Conservation (phyloP, 2,888 invertebrate genomes). For the Nasonovia ribisnigri region DNA sequence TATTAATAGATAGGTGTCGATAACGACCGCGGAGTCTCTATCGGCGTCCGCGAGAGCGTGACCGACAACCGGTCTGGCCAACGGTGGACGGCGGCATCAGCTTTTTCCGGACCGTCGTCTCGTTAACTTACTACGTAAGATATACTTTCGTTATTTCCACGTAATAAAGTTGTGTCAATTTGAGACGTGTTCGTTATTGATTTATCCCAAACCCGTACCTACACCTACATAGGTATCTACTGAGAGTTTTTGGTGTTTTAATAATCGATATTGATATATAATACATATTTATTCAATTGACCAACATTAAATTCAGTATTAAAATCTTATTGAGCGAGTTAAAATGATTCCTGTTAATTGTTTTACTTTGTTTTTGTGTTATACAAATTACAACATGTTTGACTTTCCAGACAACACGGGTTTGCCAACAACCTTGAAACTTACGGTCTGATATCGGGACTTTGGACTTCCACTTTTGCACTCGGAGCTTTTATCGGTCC, state of each 20-base stretch:
- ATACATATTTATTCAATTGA: not conserved
- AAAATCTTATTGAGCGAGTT: not conserved
- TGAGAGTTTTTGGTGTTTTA: not conserved
- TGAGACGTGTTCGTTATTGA: too few relatives aligned
- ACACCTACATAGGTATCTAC: too few relatives aligned
- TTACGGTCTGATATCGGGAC: slow-evolving; percentile 88
- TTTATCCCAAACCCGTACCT: too few relatives aligned
- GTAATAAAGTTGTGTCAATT: too few relatives aligned
- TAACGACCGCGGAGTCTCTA: too few relatives aligned
- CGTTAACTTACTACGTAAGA: too few relatives aligned
- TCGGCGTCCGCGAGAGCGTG: too few relatives aligned
- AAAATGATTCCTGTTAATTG: not conserved
- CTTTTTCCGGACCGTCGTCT: too few relatives aligned
- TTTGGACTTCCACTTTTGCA: slow-evolving; percentile 92
- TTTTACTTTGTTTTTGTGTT: not conserved
- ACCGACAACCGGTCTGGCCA: too few relatives aligned
- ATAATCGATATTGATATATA: not conserved
- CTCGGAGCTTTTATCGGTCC: slow-evolving; percentile 89
- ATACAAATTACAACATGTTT: not conserved
- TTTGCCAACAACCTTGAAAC: slow-evolving; percentile 89
- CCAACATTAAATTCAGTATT: not conserved
- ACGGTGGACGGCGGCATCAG: too few relatives aligned
- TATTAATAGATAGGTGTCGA: not conserved
- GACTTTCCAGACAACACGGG: slow-evolving; percentile 75
- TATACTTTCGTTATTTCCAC: too few relatives aligned